phyloP scores from a whole-genome alignment of 2,888 invertebrate genomes.

The Ennomos erosarius region DNA sequence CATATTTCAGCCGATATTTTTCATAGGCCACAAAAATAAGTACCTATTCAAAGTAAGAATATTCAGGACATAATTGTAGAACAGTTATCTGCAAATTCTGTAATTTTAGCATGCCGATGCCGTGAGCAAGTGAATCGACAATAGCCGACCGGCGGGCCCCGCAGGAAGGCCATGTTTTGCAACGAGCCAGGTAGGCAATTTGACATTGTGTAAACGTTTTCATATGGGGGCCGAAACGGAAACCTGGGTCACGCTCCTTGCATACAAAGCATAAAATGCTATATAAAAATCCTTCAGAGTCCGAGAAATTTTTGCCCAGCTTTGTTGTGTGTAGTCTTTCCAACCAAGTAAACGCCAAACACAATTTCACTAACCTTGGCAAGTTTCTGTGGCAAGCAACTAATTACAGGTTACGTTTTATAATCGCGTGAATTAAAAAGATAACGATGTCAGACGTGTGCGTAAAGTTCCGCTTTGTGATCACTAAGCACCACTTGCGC shows the following conservation, averaged over 20 bases:
- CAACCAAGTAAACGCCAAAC: conserved; percentile 12
- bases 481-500: conserved; percentile 19
- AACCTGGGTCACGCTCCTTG: conserved; percentile 71
- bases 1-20: conserved; percentile 14
- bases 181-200: conserved; percentile 69
- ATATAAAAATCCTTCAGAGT: conserved; percentile 33
- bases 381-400: conserved; percentile 11
- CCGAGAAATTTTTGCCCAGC: conserved; percentile 33
- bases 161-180: conserved; percentile 69
- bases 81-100: conserved; percentile 9
- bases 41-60: background rate
- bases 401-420: conserved; percentile 10
- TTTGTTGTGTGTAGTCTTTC: conserved; percentile 22
- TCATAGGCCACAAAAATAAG: conserved; percentile 1
- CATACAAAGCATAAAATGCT: conserved; percentile 61
- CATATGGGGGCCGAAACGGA: conserved; percentile 75
- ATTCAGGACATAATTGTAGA: background rate
- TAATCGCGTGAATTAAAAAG: conserved; percentile 11
- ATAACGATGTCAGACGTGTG: conserved; percentile 5
- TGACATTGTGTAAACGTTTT: conserved; percentile 79
- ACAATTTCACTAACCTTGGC: conserved; percentile 21
- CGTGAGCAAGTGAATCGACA: conserved; percentile 46
- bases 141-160: conserved; percentile 45
- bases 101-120: conserved; percentile 45
- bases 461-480: conserved; percentile 27